Base-by-base conservation (phyloP, 2,888 invertebrate species). In the Melanophora roralis region DNA sequence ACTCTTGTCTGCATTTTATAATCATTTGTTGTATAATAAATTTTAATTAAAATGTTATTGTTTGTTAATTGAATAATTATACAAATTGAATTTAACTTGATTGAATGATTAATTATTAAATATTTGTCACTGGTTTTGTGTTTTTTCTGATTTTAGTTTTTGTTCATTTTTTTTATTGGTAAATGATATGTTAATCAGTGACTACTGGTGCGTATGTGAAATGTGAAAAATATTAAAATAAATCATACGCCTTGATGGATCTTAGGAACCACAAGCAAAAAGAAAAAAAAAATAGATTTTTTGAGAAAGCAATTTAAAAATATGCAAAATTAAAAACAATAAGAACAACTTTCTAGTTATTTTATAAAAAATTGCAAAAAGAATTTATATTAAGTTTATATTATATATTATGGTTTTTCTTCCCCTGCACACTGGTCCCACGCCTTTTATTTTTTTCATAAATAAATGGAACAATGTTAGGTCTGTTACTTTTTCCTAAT, bases 51-150 rank as follows among this genome's bases (percentile, higher is more conserved):
- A 73, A 64, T 40, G 34, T 57, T 45, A 65, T 73, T 57, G 64
- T 73, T 55, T 73, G 12, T 47, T 73, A 73, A 73, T 57, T 73
- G 21, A 65, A 57, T 65, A 65, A 32, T 16, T 53, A 53, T 72
- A 21, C 53, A 57, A 73, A 73, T 36, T 62, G 23, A 53, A 53
- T 72, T 40, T 23, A 43, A 36, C 53, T 16, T 36, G 12, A 40
- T 19, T 36, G 16, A 49, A 40, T 49, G 36, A 69, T 34, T 51
- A 5, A 27, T 27, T 51, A 59, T 36, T 51, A 43, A 36, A 11
- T 6, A 53, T 53, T 51, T 51, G 5, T 6, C 1, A 19, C 2
- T 21, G 16, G 11, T 21, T 16, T 21, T 34, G 12, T 23, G 4
- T 55, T 21, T 53, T 27, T 53, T n/a, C n/a, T n/a, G n/a, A 51